phyloP scores from a whole-genome alignment of 2,797 vertebrate species.

The Pteropus rufus region DNA sequence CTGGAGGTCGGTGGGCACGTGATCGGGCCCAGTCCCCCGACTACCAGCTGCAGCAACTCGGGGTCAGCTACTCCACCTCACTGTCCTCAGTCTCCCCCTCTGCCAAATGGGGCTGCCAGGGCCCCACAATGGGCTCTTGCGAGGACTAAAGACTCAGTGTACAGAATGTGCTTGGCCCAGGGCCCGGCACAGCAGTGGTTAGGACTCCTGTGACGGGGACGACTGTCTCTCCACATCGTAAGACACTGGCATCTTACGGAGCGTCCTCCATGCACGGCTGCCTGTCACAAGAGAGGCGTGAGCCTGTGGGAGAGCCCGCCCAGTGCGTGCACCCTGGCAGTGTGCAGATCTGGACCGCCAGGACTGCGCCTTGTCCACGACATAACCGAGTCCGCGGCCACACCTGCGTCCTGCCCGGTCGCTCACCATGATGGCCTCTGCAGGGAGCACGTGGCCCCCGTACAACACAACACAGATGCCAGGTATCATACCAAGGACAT shows the following conservation, averaged over 20 bases:
- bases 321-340: background rate
- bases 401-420: background rate
- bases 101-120: background rate
- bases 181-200: background rate
- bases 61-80: background rate
- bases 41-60: background rate
- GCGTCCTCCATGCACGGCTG: background rate
- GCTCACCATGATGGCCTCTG: background rate
- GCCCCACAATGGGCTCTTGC: background rate
- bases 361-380: accelerated
- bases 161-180: background rate
- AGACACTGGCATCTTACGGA: background rate
- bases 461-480: background rate
- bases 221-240: background rate
- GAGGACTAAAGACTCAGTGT: background rate
- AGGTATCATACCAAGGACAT: background rate
- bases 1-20: background rate
- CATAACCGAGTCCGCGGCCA: background rate
- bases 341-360: background rate
- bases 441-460: background rate
- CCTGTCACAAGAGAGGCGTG: background rate
- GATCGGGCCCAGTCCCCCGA: background rate
- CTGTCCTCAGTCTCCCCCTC: background rate
- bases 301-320: background rate
- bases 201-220: background rate